A percentile compares a stretch with the other conserved stretches of the same genome.
These are phyloP conservation scores for Iguana delicatissima DNA, from an alignment of 2,797 vertebrate species.

Conservation along the genomic window DNA sequence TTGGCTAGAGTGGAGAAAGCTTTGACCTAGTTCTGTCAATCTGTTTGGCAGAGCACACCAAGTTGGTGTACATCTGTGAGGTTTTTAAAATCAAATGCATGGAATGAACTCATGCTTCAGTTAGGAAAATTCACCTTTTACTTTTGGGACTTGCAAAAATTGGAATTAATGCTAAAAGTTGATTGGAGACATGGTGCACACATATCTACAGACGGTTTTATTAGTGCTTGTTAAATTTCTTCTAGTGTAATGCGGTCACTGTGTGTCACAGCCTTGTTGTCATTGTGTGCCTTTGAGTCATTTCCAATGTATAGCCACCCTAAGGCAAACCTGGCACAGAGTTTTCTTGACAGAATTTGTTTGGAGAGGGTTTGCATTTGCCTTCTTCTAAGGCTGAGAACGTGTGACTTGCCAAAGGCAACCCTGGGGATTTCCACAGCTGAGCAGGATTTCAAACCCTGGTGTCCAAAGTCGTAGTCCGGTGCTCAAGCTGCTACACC, in stretches of 20 bases:
- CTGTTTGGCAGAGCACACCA: conserved; percentile 49
- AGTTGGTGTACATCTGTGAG: conserved; percentile 50
- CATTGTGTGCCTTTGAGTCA: background rate
- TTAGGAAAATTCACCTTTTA: conserved; percentile 21
- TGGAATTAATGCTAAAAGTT: background rate
- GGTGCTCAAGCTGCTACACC: no score
- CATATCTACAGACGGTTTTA: background rate
- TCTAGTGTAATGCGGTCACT: no score
- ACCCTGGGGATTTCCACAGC: no score
- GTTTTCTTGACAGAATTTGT: background rate
- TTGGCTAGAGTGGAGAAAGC: conserved; percentile 50
- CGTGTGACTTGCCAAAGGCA: background rate
- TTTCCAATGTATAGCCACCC: background rate
- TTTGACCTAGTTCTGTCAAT: conserved; percentile 74
- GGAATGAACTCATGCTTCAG: conserved; percentile 1
- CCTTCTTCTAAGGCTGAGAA: background rate
- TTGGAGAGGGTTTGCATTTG: background rate
- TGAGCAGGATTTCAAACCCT: background rate
- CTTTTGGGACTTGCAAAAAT: conserved; percentile 14
- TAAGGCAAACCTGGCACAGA: no score
- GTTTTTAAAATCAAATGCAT: conserved; percentile 22
- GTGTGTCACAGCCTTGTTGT: no score
- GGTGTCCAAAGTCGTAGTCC: background rate
- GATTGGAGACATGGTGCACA: background rate
- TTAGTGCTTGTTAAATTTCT: background rate